Evolutionary conservation across 2,797 vertebrate species (phyloP).

Genomic region (Psittacula derbiana): DNA sequence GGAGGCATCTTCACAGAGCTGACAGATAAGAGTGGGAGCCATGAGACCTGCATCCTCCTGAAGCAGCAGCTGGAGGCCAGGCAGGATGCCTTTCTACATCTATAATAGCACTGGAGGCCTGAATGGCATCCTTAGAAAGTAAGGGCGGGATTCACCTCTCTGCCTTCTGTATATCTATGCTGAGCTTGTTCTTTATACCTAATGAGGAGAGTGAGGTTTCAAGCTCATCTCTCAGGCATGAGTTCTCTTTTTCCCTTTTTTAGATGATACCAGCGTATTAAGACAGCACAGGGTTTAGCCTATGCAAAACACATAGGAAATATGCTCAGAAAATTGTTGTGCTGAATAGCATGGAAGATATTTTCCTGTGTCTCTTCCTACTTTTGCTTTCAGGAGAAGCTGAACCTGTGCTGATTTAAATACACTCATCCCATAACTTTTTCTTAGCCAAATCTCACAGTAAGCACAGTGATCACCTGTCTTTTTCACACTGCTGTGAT

Average conservation of each 20-base stretch:
- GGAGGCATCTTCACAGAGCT: not conserved
- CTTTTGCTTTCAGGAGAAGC: not conserved
- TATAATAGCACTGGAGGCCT: not conserved
- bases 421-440: not conserved
- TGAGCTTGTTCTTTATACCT: not conserved
- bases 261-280: not conserved
- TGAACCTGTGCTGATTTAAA: not conserved
- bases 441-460: not conserved
- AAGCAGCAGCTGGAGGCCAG: not conserved
- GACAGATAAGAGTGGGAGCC: not conserved
- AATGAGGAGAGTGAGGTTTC: not conserved
- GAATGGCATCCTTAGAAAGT: not conserved
- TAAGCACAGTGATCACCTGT: not conserved
- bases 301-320: not conserved
- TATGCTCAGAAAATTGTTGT: not conserved
- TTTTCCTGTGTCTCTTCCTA: not conserved
- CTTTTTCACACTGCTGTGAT: not conserved
- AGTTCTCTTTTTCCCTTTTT: not conserved
- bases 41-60: not conserved
- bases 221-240: not conserved
- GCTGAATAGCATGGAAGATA: not conserved
- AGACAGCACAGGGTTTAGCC: not conserved
- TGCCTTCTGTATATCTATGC: not conserved
- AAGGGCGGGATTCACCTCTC: not conserved
- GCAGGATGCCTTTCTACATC: rapidly evolving